Conservation (phyloP, 2,888 invertebrate species). For the Eristalis intricaria region DNA sequence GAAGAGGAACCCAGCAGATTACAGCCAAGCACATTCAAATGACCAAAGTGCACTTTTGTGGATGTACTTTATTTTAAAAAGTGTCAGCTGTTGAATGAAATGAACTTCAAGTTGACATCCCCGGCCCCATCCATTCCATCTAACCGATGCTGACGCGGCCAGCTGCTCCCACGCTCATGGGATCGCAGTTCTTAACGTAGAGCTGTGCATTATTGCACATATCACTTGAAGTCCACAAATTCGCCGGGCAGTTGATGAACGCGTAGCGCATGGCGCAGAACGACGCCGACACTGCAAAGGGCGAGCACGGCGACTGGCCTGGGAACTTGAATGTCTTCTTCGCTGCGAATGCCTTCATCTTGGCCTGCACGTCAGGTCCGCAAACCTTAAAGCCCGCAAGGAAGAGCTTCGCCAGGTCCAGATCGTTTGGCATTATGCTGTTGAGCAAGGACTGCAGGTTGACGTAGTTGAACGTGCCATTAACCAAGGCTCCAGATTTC, state of each 20-base stretch:
- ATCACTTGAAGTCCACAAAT: slow-evolving; percentile 24
- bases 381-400: slow-evolving; percentile 27
- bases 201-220: slow-evolving; percentile 29
- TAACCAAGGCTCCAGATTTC: slow-evolving; percentile 18
- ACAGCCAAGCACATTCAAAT: no score
- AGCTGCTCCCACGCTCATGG: slow-evolving; percentile 22
- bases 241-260: slow-evolving; percentile 40
- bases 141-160: not conserved
- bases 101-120: no score
- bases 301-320: slow-evolving; percentile 17
- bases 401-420: not conserved
- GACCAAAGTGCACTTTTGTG: no score
- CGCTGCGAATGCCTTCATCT: slow-evolving; percentile 32
- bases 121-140: not conserved
- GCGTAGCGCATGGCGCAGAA: slow-evolving; percentile 41
- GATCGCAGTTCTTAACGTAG: slow-evolving; percentile 42
- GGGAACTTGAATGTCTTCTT: not conserved
- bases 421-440: slow-evolving; percentile 27
- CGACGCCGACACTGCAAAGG: slow-evolving; percentile 23
- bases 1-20: no score
- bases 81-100: no score
- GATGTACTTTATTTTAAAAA: not conserved
- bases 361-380: not conserved
- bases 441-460: slow-evolving; percentile 3
- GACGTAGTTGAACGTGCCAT: slow-evolving; percentile 19